Conservation (phyloP, 2,888 invertebrate species). For the Melangyna quadrimaculata region DNA sequence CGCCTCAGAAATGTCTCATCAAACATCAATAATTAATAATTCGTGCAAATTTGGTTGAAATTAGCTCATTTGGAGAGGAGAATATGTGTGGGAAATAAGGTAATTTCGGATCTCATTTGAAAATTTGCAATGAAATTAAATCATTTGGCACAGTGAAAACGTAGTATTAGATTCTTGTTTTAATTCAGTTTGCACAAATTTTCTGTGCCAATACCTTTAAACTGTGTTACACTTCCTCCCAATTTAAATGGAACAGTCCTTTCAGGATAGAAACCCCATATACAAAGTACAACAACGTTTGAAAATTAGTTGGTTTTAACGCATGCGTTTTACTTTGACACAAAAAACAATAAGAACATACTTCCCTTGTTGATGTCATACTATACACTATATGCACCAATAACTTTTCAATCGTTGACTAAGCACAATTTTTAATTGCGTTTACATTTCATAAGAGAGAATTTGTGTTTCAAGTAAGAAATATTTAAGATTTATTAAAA, state of each 20-base stretch:
- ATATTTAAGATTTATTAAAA: neutral
- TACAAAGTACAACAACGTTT: neutral
- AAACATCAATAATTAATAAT: no score
- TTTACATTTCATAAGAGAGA: neutral
- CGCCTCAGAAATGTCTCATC: no score
- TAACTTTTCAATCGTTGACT: conserved; percentile 50
- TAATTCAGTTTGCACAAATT: no score
- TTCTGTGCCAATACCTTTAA: no score
- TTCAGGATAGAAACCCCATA: neutral
- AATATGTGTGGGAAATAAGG: no score
- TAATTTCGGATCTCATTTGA: no score
- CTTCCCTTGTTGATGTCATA: conserved; percentile 67
- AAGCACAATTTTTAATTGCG: conserved; percentile 30
- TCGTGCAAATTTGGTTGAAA: no score
- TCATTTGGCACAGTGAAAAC: no score
- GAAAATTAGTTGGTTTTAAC: neutral
- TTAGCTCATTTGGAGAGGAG: no score
- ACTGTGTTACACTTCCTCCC: neutral
- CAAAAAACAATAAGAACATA: conserved; percentile 44
- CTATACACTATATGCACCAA: conserved; percentile 39
- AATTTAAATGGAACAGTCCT: neutral
- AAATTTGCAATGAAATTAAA: no score
- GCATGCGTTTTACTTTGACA: conserved; percentile 39
- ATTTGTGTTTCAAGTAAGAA: conserved; percentile 49
- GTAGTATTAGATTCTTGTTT: no score